phyloP scores from a whole-genome alignment of 2,888 invertebrate species.

The Drosophila siamana region DNA sequence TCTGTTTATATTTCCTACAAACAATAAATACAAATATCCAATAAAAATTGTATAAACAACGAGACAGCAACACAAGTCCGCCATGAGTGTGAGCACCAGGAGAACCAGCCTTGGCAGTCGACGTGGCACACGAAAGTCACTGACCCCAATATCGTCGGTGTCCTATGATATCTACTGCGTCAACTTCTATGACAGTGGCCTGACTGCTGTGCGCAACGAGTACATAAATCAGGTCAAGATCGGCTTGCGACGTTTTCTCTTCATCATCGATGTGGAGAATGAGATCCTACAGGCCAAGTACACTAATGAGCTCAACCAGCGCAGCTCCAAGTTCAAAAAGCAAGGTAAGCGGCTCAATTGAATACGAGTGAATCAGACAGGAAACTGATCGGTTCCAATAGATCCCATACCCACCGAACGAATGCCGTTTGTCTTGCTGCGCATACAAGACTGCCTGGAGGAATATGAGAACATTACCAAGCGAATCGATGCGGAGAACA shows the following conservation, averaged over 20 bases:
- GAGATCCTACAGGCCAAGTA: slow-evolving; percentile 32
- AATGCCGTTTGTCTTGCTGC: slow-evolving; percentile 28
- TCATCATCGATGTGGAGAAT: slow-evolving; percentile 71
- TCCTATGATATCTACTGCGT: slow-evolving; percentile 68
- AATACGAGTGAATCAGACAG: background rate
- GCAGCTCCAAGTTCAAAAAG: slow-evolving; percentile 15
- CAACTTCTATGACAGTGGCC: slow-evolving; percentile 70
- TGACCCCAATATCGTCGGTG: rapidly evolving
- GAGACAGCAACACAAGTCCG: slow-evolving; percentile 3
- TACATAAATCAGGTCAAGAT: slow-evolving; percentile 60
- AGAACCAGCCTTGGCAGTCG: slow-evolving; percentile 14
- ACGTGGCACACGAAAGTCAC: slow-evolving; percentile 24
- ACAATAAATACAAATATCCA: slow-evolving; percentile 14
- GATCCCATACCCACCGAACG: slow-evolving; percentile 31
- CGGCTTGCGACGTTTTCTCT: slow-evolving; percentile 67
- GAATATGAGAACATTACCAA: slow-evolving; percentile 40
- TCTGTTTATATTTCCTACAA: slow-evolving; percentile 34
- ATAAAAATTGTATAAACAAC: slow-evolving; percentile 8
- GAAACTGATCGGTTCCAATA: background rate
- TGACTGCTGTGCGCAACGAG: slow-evolving; percentile 70
- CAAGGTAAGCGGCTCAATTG: slow-evolving; percentile 29
- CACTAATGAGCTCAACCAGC: slow-evolving; percentile 8
- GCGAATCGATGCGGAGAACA: slow-evolving; percentile 47
- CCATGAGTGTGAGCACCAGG: slow-evolving; percentile 47
- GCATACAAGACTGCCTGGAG: slow-evolving; percentile 43